A percentile compares a stretch with the other conserved stretches of the same genome.
These are phyloP conservation scores for Didymodactylos carnosus DNA, from an alignment of 2,888 invertebrate genomes.

Conservation along the genomic window DNA sequence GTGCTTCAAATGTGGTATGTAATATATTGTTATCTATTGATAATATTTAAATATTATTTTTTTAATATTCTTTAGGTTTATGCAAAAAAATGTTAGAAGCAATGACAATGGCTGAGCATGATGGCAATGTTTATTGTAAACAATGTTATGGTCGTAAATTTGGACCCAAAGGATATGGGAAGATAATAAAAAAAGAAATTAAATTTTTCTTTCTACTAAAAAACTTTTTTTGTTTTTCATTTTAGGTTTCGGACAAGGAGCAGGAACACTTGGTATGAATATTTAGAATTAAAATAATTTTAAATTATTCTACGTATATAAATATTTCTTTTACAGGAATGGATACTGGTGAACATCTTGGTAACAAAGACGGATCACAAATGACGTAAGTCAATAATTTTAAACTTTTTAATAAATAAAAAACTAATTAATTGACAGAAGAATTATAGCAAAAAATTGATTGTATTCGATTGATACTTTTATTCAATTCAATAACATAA, in stretches of 20 bases:
- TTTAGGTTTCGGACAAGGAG: too few species aligned
- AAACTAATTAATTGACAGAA: too few species aligned
- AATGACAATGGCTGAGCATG: not conserved
- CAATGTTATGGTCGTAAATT: not conserved
- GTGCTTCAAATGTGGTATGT: constrained; percentile 97
- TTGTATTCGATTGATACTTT: too few species aligned
- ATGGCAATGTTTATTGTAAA: not conserved
- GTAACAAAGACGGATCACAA: constrained; percentile 27
- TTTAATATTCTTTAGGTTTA: not conserved
- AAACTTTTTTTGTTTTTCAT: too few species aligned
- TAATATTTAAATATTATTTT: not conserved
- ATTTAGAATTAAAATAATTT: too few species aligned
- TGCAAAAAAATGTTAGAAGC: not conserved
- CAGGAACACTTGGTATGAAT: too few species aligned
- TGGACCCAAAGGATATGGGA: not conserved
- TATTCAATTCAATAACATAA: not conserved
- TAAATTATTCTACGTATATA: too few species aligned
- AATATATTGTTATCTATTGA: too few species aligned
- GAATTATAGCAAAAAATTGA: too few species aligned
- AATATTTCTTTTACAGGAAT: too few species aligned
- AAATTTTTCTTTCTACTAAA: too few species aligned
- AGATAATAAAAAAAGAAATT: too few species aligned
- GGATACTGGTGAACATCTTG: constrained; percentile 73
- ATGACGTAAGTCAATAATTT: constrained; percentile 49
- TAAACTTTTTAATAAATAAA: constrained; percentile 78